phyloP scores from a whole-genome alignment of 1,140 invertebrate species.

The Lepidurus couesii region DNA sequence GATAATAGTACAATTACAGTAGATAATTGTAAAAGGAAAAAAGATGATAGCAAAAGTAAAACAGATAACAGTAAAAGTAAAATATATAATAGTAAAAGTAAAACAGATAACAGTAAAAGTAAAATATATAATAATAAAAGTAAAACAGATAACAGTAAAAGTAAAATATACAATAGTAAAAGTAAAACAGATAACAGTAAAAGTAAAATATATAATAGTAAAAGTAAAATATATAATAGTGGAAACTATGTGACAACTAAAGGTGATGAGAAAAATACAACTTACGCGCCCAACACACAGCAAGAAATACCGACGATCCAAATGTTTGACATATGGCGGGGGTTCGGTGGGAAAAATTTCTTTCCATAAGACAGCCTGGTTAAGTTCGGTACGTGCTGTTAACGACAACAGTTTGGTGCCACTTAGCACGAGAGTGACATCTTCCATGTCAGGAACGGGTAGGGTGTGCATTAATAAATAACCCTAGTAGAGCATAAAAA shows the following conservation, averaged over 20 bases:
- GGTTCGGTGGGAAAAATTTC: slow-evolving; percentile 18
- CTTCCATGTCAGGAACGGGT: not conserved
- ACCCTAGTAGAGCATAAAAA: not conserved
- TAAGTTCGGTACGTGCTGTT: not conserved
- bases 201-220: not conserved
- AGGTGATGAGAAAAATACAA: not conserved
- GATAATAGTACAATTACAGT: too few relatives aligned
- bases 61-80: too few relatives aligned
- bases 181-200: too few relatives aligned
- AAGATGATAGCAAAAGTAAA: too few relatives aligned
- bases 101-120: too few relatives aligned
- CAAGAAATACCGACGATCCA: not conserved
- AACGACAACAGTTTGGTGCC: not conserved
- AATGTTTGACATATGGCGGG: not conserved
- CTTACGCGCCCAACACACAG: not conserved
- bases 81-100: too few relatives aligned
- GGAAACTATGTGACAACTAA: too few relatives aligned
- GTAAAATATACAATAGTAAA: not conserved
- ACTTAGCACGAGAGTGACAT: slow-evolving; percentile 2
- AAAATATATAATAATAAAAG: not conserved
- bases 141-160: not conserved
- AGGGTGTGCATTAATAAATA: not conserved
- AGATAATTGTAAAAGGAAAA: too few relatives aligned
- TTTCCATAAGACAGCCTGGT: not conserved
- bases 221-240: not conserved